Evolutionary conservation across 2,888 invertebrate species (phyloP).

Genomic region (Oscheius sp.): DNA sequence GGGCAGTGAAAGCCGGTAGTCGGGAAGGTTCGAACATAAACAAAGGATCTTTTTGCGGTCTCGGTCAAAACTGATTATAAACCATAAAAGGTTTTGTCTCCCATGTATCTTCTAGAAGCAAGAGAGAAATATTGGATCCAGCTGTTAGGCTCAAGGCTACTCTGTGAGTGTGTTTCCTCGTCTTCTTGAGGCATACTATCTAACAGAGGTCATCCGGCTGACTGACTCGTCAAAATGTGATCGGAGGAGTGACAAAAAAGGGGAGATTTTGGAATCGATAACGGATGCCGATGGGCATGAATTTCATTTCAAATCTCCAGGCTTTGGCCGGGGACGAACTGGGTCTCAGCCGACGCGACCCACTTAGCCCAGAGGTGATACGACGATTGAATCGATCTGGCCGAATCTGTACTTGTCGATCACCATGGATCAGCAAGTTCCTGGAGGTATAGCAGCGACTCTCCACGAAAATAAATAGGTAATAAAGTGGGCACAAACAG

Average conservation of each 20-base stretch:
- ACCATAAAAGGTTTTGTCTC: no score
- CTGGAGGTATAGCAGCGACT: no score
- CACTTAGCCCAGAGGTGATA: conserved; percentile 25
- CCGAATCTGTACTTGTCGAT: conserved; percentile 24
- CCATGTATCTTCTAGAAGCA: no score
- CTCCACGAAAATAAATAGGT: no score
- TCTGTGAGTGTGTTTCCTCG: not conserved
- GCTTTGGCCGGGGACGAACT: conserved; percentile 36
- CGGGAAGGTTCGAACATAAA: no score
- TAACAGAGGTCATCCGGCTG: not conserved
- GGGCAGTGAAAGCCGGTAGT: no score
- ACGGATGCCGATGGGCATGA: conserved; percentile 27
- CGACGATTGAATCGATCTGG: conserved; percentile 19
- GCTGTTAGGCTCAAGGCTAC: no score
- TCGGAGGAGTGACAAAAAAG: not conserved
- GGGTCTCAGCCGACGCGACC: conserved; percentile 35
- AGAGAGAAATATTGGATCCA: not conserved
- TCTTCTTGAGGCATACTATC: not conserved
- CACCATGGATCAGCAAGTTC: not conserved
- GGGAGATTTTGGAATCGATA: not conserved
- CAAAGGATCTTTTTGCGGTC: no score
- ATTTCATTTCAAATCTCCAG: conserved; percentile 34
- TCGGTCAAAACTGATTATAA: no score
- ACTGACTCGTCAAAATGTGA: not conserved
- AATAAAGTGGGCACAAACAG: no score